Conservation (phyloP, 2,888 invertebrate genomes). For the Saturnia japonica region DNA sequence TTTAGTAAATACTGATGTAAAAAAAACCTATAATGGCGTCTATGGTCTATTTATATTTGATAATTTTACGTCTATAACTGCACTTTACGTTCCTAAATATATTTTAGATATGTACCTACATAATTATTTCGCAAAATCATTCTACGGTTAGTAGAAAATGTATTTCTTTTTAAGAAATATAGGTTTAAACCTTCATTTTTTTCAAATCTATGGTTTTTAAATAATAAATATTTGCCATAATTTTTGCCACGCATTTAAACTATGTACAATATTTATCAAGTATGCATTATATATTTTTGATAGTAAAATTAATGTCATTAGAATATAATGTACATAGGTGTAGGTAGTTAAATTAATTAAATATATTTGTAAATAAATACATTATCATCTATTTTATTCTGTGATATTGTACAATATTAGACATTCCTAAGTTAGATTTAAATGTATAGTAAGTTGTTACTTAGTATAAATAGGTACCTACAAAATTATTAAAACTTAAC, state of each 20-base stretch:
- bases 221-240: conserved; percentile 7
- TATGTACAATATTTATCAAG: neutral
- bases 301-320: neutral
- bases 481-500: conserved; percentile 19
- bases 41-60: neutral
- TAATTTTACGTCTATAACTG: neutral
- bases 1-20: neutral
- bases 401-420: conserved; percentile 65
- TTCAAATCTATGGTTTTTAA: no score
- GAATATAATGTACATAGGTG: conserved; percentile 11
- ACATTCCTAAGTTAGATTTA: conserved; percentile 26
- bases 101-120: neutral
- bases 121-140: neutral
- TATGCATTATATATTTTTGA: neutral
- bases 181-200: neutral
- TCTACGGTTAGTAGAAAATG: neutral
- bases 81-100: neutral
- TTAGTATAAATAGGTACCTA: neutral
- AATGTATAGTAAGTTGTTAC: conserved; percentile 10
- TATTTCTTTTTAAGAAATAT: neutral
- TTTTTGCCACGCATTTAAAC: conserved; percentile 4
- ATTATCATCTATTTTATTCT: conserved; percentile 43
- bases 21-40: neutral
- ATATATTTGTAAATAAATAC: conserved; percentile 19
- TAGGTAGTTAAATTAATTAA: conserved; percentile 12